phyloP scores from a whole-genome alignment of 1,140 invertebrate genomes.

The Drosophila arawakana region DNA sequence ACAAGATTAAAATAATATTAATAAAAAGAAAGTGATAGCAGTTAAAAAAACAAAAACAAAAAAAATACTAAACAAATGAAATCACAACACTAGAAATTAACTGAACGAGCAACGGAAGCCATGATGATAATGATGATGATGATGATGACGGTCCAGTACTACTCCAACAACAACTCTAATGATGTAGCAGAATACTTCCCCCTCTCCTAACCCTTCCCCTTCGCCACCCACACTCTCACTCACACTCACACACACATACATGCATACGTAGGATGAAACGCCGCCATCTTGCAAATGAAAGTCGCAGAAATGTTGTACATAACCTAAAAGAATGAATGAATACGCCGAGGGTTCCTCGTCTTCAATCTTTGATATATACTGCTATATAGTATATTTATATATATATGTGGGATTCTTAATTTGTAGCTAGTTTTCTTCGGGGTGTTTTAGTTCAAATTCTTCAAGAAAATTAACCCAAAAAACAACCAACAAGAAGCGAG shows the following conservation, averaged over 20 bases:
- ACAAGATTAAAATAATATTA: slow-evolving; percentile 60
- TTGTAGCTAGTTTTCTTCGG: slow-evolving; percentile 43
- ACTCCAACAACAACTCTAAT: slow-evolving; percentile 10
- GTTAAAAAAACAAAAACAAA: slow-evolving; percentile 58
- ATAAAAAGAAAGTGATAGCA: slow-evolving; percentile 74
- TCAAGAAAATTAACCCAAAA: slow-evolving; percentile 18
- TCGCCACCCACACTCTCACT: slow-evolving; percentile 1
- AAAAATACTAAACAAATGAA: slow-evolving; percentile 30
- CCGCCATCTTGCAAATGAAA: slow-evolving; percentile 35
- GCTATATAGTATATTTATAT: slow-evolving; percentile 25
- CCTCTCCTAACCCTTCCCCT: neutral
- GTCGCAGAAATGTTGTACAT: slow-evolving; percentile 70
- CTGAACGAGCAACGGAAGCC: slow-evolving; percentile 36
- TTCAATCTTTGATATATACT: slow-evolving; percentile 48
- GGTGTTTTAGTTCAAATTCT: slow-evolving; percentile 41
- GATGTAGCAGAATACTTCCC: slow-evolving; percentile 38
- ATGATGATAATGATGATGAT: slow-evolving; percentile 3
- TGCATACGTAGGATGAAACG: slow-evolving; percentile 25
- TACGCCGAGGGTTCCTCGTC: slow-evolving; percentile 35
- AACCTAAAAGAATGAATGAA: slow-evolving; percentile 51
- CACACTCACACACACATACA: slow-evolving; percentile 15
- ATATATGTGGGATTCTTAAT: slow-evolving; percentile 22
- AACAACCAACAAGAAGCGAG: slow-evolving; percentile 5
- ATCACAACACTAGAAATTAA: slow-evolving; percentile 64
- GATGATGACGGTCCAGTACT: slow-evolving; percentile 21